These are phyloP conservation scores for Apostichopus japonicus DNA, from an alignment of 35 echinoderm and acorn worm species.

Conservation along the genomic window DNA sequence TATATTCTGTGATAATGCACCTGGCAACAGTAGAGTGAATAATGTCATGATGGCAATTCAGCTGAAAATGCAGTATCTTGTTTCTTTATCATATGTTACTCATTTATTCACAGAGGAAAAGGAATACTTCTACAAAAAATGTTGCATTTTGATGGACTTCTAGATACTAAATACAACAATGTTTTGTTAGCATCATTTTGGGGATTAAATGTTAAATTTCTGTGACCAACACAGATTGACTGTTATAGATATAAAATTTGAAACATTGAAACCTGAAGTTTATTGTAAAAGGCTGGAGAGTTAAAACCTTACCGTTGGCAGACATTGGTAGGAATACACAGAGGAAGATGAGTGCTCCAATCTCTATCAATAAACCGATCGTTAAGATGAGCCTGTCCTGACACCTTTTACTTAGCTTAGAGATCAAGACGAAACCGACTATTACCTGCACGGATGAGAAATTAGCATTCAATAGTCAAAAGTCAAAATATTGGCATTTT, in stretches of 20 bases:
- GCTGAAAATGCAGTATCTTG: no score
- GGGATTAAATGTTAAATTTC: no score
- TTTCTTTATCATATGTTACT: no score
- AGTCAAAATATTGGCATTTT: background rate
- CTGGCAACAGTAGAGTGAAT: no score
- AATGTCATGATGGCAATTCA: no score
- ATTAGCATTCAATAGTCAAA: background rate
- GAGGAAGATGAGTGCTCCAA: conserved; percentile 38
- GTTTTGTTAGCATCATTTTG: no score
- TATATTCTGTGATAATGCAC: no score
- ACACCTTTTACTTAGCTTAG: conserved; percentile 60
- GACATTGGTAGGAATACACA: conserved; percentile 59
- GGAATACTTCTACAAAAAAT: no score
- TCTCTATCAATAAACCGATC: conserved; percentile 59
- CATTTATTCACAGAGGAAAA: no score
- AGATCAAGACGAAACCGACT: conserved; percentile 70
- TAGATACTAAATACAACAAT: no score
- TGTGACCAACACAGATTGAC: background rate
- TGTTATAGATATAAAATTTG: background rate
- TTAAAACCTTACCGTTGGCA: conserved; percentile 43
- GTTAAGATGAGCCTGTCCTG: conserved; percentile 69
- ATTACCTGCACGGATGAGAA: conserved; percentile 63
- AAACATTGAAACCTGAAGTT: background rate
- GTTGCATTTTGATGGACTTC: no score
- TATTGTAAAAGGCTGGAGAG: background rate